Evolutionary conservation across 35 echinoderm and acorn worm species (phyloP).

Genomic region (Lytechinus pictus): DNA sequence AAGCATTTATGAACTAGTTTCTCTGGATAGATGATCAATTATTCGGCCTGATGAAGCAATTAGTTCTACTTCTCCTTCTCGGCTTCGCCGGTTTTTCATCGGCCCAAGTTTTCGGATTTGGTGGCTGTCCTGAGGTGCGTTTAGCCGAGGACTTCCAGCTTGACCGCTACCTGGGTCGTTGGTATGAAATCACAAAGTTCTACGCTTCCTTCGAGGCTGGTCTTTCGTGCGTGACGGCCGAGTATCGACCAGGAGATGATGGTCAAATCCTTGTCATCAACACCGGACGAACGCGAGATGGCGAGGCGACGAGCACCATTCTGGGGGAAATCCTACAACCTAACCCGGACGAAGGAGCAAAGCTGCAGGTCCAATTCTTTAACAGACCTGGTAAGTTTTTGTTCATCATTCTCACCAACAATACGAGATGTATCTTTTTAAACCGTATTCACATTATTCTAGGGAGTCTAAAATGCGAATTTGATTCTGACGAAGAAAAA

Average conservation of each 20-base stretch:
- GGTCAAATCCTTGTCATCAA: background rate
- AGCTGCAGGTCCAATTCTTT: background rate
- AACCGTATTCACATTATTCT: too few species aligned
- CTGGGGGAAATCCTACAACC: background rate
- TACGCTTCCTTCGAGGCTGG: background rate
- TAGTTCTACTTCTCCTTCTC: background rate
- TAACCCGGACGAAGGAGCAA: background rate
- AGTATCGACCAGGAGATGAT: background rate
- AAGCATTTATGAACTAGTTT: background rate
- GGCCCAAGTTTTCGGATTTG: background rate
- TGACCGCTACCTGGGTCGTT: background rate
- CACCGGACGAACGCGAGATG: background rate
- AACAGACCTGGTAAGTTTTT: background rate
- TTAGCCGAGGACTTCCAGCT: background rate
- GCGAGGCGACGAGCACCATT: background rate
- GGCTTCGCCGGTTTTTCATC: background rate
- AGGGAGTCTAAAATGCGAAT: too few species aligned
- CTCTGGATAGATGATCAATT: background rate
- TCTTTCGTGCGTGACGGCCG: background rate
- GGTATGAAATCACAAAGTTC: background rate
- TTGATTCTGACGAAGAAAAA: too few species aligned
- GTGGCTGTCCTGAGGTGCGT: background rate
- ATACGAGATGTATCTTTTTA: too few species aligned
- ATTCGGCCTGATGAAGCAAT: background rate
- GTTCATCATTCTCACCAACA: background rate